Evolutionary conservation across 2,888 invertebrate species (phyloP), one percentile per base, ranked within the genome.

Genomic region (Drosophila setosimentum): DNA sequence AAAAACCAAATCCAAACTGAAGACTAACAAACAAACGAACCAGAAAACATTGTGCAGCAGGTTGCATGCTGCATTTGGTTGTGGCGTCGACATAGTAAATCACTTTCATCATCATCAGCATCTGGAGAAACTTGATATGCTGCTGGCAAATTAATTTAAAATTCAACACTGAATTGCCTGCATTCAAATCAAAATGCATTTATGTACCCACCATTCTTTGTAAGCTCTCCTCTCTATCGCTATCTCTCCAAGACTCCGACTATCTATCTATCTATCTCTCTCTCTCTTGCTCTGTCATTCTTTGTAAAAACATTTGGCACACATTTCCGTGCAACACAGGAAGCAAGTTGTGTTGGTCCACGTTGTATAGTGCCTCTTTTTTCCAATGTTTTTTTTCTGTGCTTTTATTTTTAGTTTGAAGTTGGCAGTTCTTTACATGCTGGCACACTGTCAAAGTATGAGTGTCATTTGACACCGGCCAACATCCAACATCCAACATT

Each of bases 51-150:
- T 75, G 61, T 75, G 75, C 73, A 69, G 42, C 61, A 55, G 59
- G 67, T 74, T 82, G 82, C 79, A 78, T 55, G 69, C 68, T 53
- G 60, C 50, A 62, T 69, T 59, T 55, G 50, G 66, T 35, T 57
- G 42, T 68, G 67, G 63, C 64, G 74, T 64, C 71, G 71, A 78
- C 79, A 81, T 73, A 85, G 49, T 72, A 76, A 88, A 88, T 87
- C 88, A 88, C 89, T 88, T 88, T 88, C 87, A 85, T 88, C 87
- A 87, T 87, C 87, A 84, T 83, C 86, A 64, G 35, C 72, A 54
- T 57, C 54, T 35, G 57, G 58, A 72, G 76, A 76, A 76, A 76
- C 76, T 72, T 67, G 67, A 76, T 76, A 68, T 61, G 55, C 49
- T 73, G 65, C 57, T 66, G 60, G 45, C 63, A 71, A 67, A 76